Base-by-base conservation (phyloP, 2,113 vertebrate species). In the Balaeniceps rex region DNA sequence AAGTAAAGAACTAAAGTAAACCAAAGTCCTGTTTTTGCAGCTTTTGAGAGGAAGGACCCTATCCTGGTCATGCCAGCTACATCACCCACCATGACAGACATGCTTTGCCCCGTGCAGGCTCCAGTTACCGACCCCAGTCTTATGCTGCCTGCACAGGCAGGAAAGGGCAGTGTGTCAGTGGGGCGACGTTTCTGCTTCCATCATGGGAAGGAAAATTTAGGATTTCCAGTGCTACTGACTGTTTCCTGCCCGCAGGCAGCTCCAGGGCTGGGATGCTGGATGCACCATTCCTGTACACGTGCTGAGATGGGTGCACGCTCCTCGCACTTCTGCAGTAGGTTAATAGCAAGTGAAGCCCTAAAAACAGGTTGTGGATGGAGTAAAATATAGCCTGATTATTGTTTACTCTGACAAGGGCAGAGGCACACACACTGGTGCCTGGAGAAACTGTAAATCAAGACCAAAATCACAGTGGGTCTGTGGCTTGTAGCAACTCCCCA, bases 81-180 rank as follows among this genome's bases (percentile, higher is more conserved):
- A 21, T 61, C 23, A 60, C 12, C 28, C 19, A 26, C 38, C 40
- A 24, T 19, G 49, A 23, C 14, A 58, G 47, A 58, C 52, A 33
- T 0, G 0, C 11, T 34, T 75, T 74, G 38, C 64, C 25, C 75
- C 16, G 19, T 2, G 5, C 11, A 55, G 44, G 33, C 51, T 40
- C 14, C 16, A 33, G 19, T 42, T 81, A n/a, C 40, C 64, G 75
- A 66, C 10, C 34, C 63, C 47, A 68, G 79, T 68, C 49, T 54
- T 85, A 77, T 7, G 9, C 28, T 82, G 58, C 31, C 11, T 71
- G 51, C 24, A 52, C 61, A 74, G 70, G 71, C 51, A 86, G 77
- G 58, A 93, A 12, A 54, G n/a, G 51, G 46, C 40, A 83, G 13
- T 3, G 12, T 60, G 47, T 36, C 29, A 58, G 55, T 34, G 31